Percentiles rank a stretch among this genome's conserved stretches.
These are phyloP conservation scores for Nasonia longicornis DNA, from an alignment of 1,140 invertebrate genomes.

Conservation along the genomic window DNA sequence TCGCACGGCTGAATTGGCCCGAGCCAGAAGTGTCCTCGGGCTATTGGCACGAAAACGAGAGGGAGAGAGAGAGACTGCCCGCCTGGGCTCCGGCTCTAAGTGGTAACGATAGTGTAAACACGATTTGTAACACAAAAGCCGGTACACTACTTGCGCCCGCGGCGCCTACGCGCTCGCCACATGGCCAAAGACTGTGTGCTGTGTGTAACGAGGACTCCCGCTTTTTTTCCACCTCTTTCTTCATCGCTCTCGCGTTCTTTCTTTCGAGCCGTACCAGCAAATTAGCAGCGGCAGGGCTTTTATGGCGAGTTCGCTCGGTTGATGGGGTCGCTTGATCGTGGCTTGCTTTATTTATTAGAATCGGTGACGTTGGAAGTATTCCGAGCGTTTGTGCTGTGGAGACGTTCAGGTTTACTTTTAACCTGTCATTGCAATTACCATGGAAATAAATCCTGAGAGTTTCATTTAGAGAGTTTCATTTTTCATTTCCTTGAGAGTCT, in stretches of 20 bases:
- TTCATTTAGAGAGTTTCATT: too few species aligned
- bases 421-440: too few species aligned
- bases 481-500: too few species aligned
- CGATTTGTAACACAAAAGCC: conserved; percentile 69
- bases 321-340: too few species aligned
- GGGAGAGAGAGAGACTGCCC: conserved; percentile 40
- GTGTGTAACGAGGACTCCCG: conserved; percentile 10
- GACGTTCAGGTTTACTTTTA: too few species aligned
- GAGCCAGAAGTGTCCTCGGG: conserved; percentile 60
- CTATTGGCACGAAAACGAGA: conserved; percentile 59
- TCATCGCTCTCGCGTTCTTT: background rate
- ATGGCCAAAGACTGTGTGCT: conserved; percentile 56
- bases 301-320: background rate
- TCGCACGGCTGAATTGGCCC: conserved; percentile 50
- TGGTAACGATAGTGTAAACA: conserved; percentile 67
- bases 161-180: conserved; percentile 61
- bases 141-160: conserved; percentile 47
- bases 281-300: conserved; percentile 16
- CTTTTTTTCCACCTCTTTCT: background rate
- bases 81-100: conserved; percentile 20
- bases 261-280: background rate
- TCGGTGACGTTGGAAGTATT: too few species aligned
- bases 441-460: too few species aligned
- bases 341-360: too few species aligned
- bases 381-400: too few species aligned